phyloP scores from a whole-genome alignment of 1,140 invertebrate genomes.

The Amphibalanus amphitrite region DNA sequence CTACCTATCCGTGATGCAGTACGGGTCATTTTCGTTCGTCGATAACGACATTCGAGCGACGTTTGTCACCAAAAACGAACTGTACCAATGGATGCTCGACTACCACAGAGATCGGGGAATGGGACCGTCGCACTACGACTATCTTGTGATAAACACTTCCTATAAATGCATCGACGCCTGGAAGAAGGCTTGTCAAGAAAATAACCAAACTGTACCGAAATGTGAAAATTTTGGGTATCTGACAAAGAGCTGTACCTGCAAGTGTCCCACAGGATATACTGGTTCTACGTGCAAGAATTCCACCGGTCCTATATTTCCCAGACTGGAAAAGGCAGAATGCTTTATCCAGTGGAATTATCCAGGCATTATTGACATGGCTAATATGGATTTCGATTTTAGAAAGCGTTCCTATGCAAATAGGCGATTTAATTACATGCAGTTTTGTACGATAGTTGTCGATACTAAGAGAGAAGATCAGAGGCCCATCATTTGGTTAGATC shows the following conservation, averaged over 20 bases:
- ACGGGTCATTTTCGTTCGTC: neutral
- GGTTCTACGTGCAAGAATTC: neutral
- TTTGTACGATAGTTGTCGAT: neutral
- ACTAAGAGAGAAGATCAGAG: neutral
- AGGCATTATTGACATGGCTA: neutral
- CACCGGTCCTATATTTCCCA: neutral
- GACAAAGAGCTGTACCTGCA: neutral
- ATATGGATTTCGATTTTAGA: neutral
- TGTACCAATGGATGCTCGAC: neutral
- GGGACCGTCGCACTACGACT: neutral
- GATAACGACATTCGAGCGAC: neutral
- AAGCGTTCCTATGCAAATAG: neutral
- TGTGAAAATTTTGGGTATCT: neutral
- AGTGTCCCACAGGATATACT: neutral
- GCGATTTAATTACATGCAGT: neutral
- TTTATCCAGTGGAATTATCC: neutral
- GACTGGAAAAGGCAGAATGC: neutral
- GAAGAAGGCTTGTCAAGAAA: neutral
- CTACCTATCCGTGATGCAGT: neutral
- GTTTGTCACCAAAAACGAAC: neutral
- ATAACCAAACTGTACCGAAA: neutral
- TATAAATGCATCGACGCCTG: neutral
- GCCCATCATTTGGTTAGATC: neutral
- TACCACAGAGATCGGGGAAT: neutral
- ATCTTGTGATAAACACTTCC: neutral